Percentiles rank a stretch among this genome's conserved stretches.
phyloP scores from a whole-genome alignment of 2,888 invertebrate species.

The Drosophila buzzatii region DNA sequence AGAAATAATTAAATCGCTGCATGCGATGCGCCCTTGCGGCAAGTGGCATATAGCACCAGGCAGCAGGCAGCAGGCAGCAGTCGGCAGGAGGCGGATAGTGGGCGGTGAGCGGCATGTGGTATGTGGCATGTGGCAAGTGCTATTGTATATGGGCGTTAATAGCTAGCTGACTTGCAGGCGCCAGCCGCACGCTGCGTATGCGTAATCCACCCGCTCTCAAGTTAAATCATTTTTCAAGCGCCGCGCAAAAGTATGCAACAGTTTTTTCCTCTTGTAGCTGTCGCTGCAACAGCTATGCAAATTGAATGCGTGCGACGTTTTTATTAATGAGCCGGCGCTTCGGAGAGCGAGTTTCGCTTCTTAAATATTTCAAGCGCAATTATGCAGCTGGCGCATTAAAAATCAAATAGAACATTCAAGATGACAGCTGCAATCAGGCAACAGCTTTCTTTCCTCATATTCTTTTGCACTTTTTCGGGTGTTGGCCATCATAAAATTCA shows the following conservation, averaged over 20 bases:
- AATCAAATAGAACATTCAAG: conserved; percentile 74
- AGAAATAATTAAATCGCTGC: conserved; percentile 84
- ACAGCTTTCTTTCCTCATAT: conserved; percentile 5
- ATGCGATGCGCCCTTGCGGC: conserved; percentile 61
- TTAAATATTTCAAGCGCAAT: conserved; percentile 73
- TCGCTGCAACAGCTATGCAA: conserved; percentile 17
- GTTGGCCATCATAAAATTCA: conserved; percentile 78
- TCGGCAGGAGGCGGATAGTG: background rate
- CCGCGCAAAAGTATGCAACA: conserved; percentile 58
- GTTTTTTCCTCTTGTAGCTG: conserved; percentile 2
- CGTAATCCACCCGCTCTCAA: conserved; percentile 35
- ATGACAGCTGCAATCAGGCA: conserved; percentile 77
- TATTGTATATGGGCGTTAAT: conserved; percentile 13
- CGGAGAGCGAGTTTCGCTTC: conserved; percentile 13
- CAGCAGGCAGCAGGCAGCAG: background rate
- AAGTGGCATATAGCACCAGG: background rate
- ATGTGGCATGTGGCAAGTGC: conserved; percentile 9
- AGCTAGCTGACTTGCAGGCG: conserved; percentile 22
- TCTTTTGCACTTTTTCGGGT: conserved; percentile 20
- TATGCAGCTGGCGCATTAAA: conserved; percentile 75
- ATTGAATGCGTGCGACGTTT: conserved; percentile 38
- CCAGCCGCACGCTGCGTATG: conserved; percentile 58
- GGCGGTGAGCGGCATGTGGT: conserved; percentile 1
- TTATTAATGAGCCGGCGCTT: conserved; percentile 51
- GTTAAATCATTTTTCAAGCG: conserved; percentile 23